Evolutionary conservation across 30 jellyfish, hydroid and myxozoan species (phyloP).

Genomic region (Chironex yamaguchii): DNA sequence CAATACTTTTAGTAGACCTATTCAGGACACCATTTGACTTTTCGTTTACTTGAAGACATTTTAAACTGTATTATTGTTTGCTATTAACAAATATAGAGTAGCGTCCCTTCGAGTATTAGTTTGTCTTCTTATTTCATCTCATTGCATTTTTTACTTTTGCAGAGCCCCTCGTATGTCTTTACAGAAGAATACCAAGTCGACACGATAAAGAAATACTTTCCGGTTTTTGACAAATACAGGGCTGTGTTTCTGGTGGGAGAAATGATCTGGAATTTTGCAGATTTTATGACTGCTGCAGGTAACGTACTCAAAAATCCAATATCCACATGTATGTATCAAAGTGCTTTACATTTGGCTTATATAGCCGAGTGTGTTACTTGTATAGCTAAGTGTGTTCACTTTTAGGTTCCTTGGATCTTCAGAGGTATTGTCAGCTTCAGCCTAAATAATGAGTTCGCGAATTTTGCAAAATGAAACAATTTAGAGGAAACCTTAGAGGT

Average conservation of each 20-base stretch:
- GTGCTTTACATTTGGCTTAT: not conserved
- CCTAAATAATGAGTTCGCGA: too few species aligned
- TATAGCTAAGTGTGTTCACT: not conserved
- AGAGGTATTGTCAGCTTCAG: too few species aligned
- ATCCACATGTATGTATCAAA: not conserved
- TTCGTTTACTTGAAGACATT: too few species aligned
- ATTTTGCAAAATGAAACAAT: too few species aligned
- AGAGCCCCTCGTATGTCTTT: conserved; percentile 94
- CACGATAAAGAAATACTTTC: conserved; percentile 85
- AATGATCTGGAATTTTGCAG: conserved; percentile 98
- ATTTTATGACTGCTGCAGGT: conserved; percentile 94
- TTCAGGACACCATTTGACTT: too few species aligned
- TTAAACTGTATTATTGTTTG: too few species aligned
- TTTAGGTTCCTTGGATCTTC: not conserved
- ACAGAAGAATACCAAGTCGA: conserved; percentile 96
- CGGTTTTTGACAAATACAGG: conserved; percentile 82
- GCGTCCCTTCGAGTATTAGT: too few species aligned
- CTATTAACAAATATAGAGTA: too few species aligned
- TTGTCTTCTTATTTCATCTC: not conserved
- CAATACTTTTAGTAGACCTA: too few species aligned
- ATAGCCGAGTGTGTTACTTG: not conserved
- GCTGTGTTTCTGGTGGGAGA: conserved; percentile 85
- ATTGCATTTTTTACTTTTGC: not conserved
- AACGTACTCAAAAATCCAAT: not conserved
- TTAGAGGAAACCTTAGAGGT: too few species aligned